A percentile compares a stretch with the other conserved stretches of the same genome.
Conservation (phyloP, 2,888 invertebrate species). For the Ferdinandea cuprea region DNA sequence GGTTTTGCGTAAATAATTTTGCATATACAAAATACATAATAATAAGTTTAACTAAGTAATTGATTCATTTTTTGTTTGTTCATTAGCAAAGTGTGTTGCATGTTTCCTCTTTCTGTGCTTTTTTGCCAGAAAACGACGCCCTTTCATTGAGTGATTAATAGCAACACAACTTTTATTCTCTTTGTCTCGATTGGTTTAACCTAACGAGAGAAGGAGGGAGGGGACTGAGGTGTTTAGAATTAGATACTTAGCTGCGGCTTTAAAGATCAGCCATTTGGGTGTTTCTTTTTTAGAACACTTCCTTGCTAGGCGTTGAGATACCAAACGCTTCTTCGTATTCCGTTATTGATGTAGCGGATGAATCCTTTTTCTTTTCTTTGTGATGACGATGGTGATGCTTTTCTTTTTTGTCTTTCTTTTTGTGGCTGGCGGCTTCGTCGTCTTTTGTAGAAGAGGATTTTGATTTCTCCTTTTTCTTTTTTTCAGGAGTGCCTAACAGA, state of each 20-base stretch:
- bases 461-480: slow-evolving; percentile 78
- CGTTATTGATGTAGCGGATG: slow-evolving; percentile 83
- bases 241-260: slow-evolving; percentile 32
- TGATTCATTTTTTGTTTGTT: slow-evolving; percentile 50
- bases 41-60: slow-evolving; percentile 54
- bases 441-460: slow-evolving; percentile 77
- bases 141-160: slow-evolving; percentile 60
- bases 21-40: slow-evolving; percentile 47
- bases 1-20: slow-evolving; percentile 38
- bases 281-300: slow-evolving; percentile 85
- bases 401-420: slow-evolving; percentile 79
- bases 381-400: slow-evolving; percentile 76
- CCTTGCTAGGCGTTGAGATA: slow-evolving; percentile 95
- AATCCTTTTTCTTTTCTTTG: slow-evolving; percentile 76
- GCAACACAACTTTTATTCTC: slow-evolving; percentile 53
- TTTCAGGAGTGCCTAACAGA: slow-evolving; percentile 76
- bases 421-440: slow-evolving; percentile 39
- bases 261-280: slow-evolving; percentile 1
- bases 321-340: slow-evolving; percentile 96
- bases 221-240: slow-evolving; percentile 5
- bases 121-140: slow-evolving; percentile 27
- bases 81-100: slow-evolving; percentile 20
- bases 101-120: slow-evolving; percentile 45
- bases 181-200: slow-evolving; percentile 57
- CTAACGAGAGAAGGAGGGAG: slow-evolving; percentile 23